Evolutionary conservation across 2,797 vertebrate species (phyloP), one percentile per base, ranked within the genome.

Genomic region (Poecilia velifera): DNA sequence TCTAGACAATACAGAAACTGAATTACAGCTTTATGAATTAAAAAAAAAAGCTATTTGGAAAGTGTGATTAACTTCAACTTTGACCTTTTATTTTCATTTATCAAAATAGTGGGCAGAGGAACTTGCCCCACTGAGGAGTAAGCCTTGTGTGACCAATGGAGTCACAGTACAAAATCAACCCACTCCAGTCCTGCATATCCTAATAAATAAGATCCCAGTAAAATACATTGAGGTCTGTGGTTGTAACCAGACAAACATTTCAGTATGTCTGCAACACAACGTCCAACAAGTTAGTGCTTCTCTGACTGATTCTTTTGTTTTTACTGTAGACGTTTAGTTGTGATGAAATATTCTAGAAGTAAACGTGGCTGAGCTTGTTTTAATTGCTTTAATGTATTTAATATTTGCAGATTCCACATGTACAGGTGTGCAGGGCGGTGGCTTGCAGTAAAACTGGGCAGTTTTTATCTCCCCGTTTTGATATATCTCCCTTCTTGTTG

Each of bases 401-500:
- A 3, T 36, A 64, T 36, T 36, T 9, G 20, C 18, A 68, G 36
- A 62, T 62, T 43, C n/a, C 39, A n/a, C 39, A 34, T 28, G 53
- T 16, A 49, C 13, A 47, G 13, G 5, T 47, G 39, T 10, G 10
- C 28, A 20, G n/a, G 31, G 64, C 2, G 4, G 20, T 39, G 36
- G 66, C 39, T 51, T 5, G 25, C 8, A 28, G 31, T 45, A 70
- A 76, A 72, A 57, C 51, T 6, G 20, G 16, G 14, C 9, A 49
- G 31, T 16, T 66, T 76, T 74, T 6, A 22, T 46, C 41, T 62
- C 22, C 74, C 51, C 43, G 31, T 78, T 78, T 43, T 45, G 43
- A 75, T 43, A 43, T 59, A 75, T 39, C 34, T 66, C 28, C 51
- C 76, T 47, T 7, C 57, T 72, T 71, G 64, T 18, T 41, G 47